phyloP scores from a whole-genome alignment of 2,113 vertebrate species.

The Telmatochromis sp. region DNA sequence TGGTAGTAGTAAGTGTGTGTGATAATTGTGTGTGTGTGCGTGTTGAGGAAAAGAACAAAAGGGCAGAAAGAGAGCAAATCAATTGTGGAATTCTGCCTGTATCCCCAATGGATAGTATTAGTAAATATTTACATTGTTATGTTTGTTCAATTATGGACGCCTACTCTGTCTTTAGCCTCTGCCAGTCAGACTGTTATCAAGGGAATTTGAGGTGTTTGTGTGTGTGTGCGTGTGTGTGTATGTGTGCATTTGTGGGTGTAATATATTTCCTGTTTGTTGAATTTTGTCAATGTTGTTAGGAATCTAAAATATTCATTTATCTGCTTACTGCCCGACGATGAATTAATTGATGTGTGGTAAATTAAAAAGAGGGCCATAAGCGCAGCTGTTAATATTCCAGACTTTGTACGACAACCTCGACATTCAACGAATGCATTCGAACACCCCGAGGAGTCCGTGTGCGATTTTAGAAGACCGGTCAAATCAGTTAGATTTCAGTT shows the following conservation, averaged over 20 bases:
- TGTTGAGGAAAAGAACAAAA: conserved; percentile 13
- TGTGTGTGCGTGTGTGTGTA: not conserved
- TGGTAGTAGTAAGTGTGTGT: not conserved
- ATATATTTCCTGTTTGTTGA: conserved; percentile 12
- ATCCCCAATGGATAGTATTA: conserved; percentile 60
- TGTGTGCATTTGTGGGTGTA: not conserved
- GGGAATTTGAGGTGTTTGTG: conserved; percentile 49
- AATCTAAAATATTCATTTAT: not conserved
- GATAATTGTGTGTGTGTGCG: not conserved
- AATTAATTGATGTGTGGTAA: not conserved
- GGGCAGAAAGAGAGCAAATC: conserved; percentile 48
- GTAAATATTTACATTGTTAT: conserved; percentile 69
- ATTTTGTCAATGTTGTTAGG: conserved; percentile 13
- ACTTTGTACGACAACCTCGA: not conserved
- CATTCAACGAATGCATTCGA: not conserved
- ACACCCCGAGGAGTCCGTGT: not conserved
- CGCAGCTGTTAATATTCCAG: not conserved
- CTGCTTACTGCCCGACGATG: not conserved
- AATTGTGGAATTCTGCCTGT: conserved; percentile 43
- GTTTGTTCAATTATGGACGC: conserved; percentile 67
- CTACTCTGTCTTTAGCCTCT: conserved; percentile 65
- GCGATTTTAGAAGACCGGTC: not conserved
- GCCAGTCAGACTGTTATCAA: conserved; percentile 60
- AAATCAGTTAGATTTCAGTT: not conserved
- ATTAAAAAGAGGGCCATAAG: not conserved